A percentile compares a stretch with the other conserved stretches of the same genome.
Evolutionary conservation across 2,113 vertebrate genomes (phyloP).

Genomic region (Excalfactoria chinensis): DNA sequence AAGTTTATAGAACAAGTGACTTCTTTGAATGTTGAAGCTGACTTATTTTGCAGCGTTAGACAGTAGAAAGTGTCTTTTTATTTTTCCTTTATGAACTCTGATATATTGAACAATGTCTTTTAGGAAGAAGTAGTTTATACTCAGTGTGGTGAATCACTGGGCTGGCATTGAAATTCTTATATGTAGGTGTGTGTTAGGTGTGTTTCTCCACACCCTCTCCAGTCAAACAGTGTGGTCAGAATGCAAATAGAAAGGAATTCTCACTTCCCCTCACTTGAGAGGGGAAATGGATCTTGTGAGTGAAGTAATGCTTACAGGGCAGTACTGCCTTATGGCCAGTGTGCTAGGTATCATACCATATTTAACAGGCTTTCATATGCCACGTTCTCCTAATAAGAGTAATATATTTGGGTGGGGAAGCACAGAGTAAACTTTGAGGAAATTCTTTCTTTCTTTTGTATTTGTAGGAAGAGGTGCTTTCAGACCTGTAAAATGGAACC

Average conservation of each 20-base stretch:
- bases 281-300: neutral
- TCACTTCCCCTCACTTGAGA: neutral
- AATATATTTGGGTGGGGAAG: neutral
- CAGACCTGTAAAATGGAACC: neutral
- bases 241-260: slow-evolving; percentile 38
- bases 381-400: neutral
- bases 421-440: neutral
- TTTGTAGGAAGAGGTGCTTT: neutral
- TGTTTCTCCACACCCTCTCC: slow-evolving; percentile 23
- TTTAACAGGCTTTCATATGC: neutral
- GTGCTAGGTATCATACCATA: neutral
- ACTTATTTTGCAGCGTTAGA: neutral
- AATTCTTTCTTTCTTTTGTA: neutral
- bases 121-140: neutral
- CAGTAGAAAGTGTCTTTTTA: neutral
- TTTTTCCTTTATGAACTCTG: neutral
- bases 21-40: slow-evolving; percentile 1
- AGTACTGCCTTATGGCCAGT: neutral
- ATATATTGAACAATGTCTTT: neutral
- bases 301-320: neutral
- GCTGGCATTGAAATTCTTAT: neutral
- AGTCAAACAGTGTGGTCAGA: slow-evolving; percentile 48
- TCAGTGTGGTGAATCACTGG: neutral
- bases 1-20: slow-evolving; percentile 37
- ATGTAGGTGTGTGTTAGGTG: neutral